Percentiles rank a stretch among this genome's conserved stretches.
Evolutionary conservation across 1,140 invertebrate species (phyloP).

Genomic region (Meloidogyne exigua): DNA sequence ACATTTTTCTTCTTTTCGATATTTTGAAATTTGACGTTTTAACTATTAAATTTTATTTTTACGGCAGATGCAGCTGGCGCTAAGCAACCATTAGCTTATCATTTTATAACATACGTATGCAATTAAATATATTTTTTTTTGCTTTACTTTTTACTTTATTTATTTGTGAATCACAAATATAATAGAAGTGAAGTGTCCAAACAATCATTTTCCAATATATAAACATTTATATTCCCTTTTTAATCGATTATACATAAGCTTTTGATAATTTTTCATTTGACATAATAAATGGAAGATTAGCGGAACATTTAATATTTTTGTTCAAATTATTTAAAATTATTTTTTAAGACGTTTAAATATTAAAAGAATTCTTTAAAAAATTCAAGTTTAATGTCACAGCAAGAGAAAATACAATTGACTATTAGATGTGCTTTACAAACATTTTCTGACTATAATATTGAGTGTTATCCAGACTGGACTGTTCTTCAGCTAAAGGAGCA

Average conservation of each 20-base stretch:
- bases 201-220: not conserved
- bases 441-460: constrained; percentile 34
- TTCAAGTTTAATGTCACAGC: constrained; percentile 1
- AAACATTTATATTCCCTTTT: not conserved
- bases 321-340: too few relatives aligned
- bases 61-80: not conserved
- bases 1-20: not conserved
- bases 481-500: constrained; percentile 39
- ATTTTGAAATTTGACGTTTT: not conserved
- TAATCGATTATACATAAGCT: not conserved
- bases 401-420: constrained; percentile 27
- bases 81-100: constrained; percentile 6
- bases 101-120: not conserved
- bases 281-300: not conserved
- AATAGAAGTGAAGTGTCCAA: not conserved
- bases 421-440: constrained; percentile 39
- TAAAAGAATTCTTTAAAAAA: not conserved
- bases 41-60: not conserved
- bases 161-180: not conserved
- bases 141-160: not conserved
- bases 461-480: constrained; percentile 35
- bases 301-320: not conserved
- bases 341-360: too few relatives aligned
- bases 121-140: not conserved
- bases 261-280: not conserved